Evolutionary conservation across 2,888 invertebrate species (phyloP).

Genomic region (Nowickia ferox): DNA sequence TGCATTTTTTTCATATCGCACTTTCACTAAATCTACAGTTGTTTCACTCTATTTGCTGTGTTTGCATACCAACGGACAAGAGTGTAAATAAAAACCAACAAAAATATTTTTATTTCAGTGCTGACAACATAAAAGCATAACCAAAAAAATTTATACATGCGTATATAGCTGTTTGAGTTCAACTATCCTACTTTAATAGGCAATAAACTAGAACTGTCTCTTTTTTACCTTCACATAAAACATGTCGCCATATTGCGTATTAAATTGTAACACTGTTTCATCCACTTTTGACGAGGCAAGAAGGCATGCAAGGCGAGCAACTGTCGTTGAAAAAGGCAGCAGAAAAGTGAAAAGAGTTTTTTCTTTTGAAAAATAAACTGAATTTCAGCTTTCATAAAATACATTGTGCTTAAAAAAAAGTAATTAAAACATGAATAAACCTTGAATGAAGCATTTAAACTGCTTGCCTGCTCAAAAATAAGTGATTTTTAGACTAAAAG

Average conservation of each 20-base stretch:
- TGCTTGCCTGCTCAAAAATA: conserved; percentile 11
- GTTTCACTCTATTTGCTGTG: conserved; percentile 33
- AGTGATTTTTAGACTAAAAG: conserved; percentile 22
- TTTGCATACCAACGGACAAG: conserved; percentile 29
- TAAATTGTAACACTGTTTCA: conserved; percentile 69
- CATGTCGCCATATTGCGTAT: conserved; percentile 67
- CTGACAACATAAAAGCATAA: conserved; percentile 52
- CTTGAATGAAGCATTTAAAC: not conserved
- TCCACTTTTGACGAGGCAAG: conserved; percentile 71
- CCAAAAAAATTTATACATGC: conserved; percentile 7
- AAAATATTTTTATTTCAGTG: conserved; percentile 53
- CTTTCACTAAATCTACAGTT: not conserved
- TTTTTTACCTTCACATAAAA: conserved; percentile 25
- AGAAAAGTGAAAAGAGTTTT: conserved; percentile 56
- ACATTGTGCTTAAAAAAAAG: conserved; percentile 22
- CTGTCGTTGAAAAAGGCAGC: conserved; percentile 58
- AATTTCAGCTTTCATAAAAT: conserved; percentile 10
- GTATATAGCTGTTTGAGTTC: conserved; percentile 12
- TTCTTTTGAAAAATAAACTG: conserved; percentile 48
- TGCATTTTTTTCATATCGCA: conserved; percentile 1
- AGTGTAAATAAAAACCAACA: conserved; percentile 45
- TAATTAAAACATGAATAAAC: not conserved
- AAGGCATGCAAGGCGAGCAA: conserved; percentile 64
- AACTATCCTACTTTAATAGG: not conserved
- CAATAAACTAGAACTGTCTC: conserved; percentile 11